A percentile compares a stretch with the other conserved stretches of the same genome.
Evolutionary conservation across 1,140 invertebrate species (phyloP).

Genomic region (Vanessa tameamea): DNA sequence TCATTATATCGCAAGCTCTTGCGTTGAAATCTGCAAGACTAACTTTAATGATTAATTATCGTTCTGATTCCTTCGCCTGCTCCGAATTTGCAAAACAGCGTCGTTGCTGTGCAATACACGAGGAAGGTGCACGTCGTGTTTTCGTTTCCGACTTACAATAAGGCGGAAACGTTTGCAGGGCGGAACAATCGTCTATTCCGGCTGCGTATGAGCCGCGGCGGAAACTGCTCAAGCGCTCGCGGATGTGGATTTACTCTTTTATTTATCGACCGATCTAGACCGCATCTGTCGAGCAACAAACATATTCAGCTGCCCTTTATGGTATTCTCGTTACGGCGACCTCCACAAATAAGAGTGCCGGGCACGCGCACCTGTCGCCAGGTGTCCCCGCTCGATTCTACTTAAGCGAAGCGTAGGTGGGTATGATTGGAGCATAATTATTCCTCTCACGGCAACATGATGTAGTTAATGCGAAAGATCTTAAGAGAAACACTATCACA

Average conservation of each 20-base stretch:
- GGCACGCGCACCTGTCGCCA: constrained; percentile 71
- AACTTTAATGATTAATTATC: constrained; percentile 66
- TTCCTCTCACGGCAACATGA: constrained; percentile 44
- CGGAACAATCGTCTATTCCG: constrained; percentile 74
- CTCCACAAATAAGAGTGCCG: constrained; percentile 53
- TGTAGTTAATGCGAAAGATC: constrained; percentile 58
- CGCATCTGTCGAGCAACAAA: constrained; percentile 74
- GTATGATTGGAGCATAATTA: constrained; percentile 31
- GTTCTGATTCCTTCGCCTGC: constrained; percentile 53
- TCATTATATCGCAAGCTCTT: constrained; percentile 73
- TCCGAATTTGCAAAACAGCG: constrained; percentile 29
- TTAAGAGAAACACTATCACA: constrained; percentile 54
- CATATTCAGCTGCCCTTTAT: constrained; percentile 69
- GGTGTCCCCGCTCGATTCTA: constrained; percentile 47
- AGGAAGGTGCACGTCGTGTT: constrained; percentile 47
- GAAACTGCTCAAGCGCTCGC: constrained; percentile 67
- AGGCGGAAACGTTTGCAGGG: constrained; percentile 70
- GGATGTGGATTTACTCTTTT: constrained; percentile 74
- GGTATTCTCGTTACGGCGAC: constrained; percentile 57
- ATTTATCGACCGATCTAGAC: constrained; percentile 72
- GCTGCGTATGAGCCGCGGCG: constrained; percentile 61
- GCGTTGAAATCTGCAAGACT: constrained; percentile 54
- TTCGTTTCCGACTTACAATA: constrained; percentile 70
- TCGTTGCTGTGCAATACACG: constrained; percentile 9
- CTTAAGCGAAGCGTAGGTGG: constrained; percentile 27